Evolutionary conservation across 2,797 vertebrate species (phyloP), one percentile per base, ranked within the genome.

Genomic region (Sebastes paucispinis): DNA sequence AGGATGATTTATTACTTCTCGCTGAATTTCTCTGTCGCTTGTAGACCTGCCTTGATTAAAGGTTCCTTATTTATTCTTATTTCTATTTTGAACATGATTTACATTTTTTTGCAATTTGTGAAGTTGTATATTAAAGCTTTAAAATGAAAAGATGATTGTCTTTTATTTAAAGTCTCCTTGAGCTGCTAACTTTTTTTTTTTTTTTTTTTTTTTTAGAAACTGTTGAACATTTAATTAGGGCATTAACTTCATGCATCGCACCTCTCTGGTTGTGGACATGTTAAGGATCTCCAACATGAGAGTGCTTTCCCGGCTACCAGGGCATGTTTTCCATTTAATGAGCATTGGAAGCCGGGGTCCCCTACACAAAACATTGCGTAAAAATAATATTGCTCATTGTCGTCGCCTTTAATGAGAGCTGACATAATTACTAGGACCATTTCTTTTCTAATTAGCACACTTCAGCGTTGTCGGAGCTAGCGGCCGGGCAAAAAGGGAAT

Each of bases 391-490:
- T 97, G 92, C 55, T 95, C 97, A 97, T 98, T 98, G 97, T 98
- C 95, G 88, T 83, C 77, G 89, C 92, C 91, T 92, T 95, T 99
- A 98, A 99, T 95, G 31, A 96, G 96, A 96, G 95, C 95, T 97
- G 98, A 99, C 98, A 97, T 97, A 96, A 98, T 97, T 97, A 96
- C 97, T 97, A 96, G 95, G 96, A 96, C 97, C 96, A 95, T 97
- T 98, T 99, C 96, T 97, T 95, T 96, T 97, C 96, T 98, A 98
- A 99, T 98, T 99, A 99, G 97, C 98, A 99, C 97, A 97, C 97
- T 98, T 97, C 96, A 95, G 95, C 90, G 82, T 92, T 92, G 96
- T 95, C 92, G 95, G 96, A 96, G 96, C 95, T 88, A 96, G 96
- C 92, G 94, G 96, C 92, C 94, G 32, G 95, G 96, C 94, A 95